Percentiles rank a stretch among this genome's conserved stretches.
These are phyloP conservation scores for Anthopleura xanthogrammica DNA, from an alignment of 92 coral and sea anemone genomes.

Conservation along the genomic window DNA sequence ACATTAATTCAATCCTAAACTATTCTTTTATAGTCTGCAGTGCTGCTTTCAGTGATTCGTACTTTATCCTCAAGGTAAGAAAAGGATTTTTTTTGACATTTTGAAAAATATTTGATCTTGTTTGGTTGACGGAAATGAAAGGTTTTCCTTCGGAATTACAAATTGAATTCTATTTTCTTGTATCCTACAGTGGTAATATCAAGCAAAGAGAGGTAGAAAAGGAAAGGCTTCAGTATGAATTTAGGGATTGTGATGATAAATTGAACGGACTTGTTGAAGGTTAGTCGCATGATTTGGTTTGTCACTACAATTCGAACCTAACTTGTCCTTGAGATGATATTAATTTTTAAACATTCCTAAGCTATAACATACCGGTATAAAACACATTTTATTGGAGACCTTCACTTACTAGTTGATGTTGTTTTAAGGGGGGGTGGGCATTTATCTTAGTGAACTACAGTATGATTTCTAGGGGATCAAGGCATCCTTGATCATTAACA, in stretches of 20 bases:
- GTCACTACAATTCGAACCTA: no score
- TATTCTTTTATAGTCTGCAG: constrained; percentile 55
- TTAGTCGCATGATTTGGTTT: neutral
- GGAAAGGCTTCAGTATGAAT: constrained; percentile 83
- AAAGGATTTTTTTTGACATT: neutral
- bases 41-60: constrained; percentile 73
- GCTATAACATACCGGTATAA: no score
- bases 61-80: constrained; percentile 75
- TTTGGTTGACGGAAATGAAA: neutral
- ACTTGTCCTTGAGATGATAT: neutral
- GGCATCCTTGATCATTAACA: no score
- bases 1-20: neutral
- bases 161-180: constrained; percentile 19
- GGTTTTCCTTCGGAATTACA: constrained; percentile 48
- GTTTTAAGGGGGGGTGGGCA: no score
- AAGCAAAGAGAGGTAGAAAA: constrained; percentile 85
- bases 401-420: no score
- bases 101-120: neutral
- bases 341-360: no score
- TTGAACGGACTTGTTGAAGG: constrained; percentile 84
- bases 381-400: no score
- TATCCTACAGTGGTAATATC: constrained; percentile 62
- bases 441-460: no score
- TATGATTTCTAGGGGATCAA: no score
- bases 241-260: constrained; percentile 74